Evolutionary conservation across 2,113 vertebrate genomes (phyloP).

Genomic region (Cavia porcellus): DNA sequence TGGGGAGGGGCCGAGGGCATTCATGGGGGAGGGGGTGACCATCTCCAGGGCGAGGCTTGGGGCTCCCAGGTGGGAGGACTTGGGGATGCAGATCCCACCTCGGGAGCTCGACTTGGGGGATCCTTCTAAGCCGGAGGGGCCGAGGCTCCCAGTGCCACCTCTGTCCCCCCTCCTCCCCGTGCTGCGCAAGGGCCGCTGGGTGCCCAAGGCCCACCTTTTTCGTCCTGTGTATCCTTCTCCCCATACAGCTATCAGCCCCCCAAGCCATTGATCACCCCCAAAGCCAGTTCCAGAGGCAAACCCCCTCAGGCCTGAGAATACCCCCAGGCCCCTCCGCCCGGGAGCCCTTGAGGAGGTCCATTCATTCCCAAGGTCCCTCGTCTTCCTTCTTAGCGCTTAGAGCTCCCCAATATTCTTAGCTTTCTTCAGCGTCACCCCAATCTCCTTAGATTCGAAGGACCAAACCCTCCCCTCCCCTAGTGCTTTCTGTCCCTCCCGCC

Average conservation of each 20-base stretch:
- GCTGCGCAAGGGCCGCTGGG: background rate
- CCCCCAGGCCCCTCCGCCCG: background rate
- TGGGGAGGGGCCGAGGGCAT: background rate
- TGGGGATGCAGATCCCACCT: background rate
- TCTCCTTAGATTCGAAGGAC: background rate
- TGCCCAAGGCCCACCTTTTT: background rate
- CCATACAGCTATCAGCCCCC: background rate
- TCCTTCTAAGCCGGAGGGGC: background rate
- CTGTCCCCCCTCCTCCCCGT: background rate
- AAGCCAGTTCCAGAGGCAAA: background rate
- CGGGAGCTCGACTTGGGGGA: background rate
- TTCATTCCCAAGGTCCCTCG: background rate
- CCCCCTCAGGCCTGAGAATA: background rate
- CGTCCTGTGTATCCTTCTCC: background rate
- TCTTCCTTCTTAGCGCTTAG: background rate
- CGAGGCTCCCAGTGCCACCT: background rate
- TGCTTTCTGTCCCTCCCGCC: fast-evolving
- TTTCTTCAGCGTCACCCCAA: background rate
- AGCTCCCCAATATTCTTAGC: background rate
- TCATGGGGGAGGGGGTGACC: background rate
- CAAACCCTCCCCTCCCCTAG: fast-evolving
- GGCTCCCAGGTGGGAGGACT: background rate
- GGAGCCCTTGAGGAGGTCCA: background rate
- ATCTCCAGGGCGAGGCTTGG: background rate
- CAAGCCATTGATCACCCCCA: background rate